Percentiles rank a stretch among this genome's conserved stretches.
These are phyloP conservation scores for Alligator mississippiensis DNA, from an alignment of 2,113 vertebrate species.

Conservation along the genomic window DNA sequence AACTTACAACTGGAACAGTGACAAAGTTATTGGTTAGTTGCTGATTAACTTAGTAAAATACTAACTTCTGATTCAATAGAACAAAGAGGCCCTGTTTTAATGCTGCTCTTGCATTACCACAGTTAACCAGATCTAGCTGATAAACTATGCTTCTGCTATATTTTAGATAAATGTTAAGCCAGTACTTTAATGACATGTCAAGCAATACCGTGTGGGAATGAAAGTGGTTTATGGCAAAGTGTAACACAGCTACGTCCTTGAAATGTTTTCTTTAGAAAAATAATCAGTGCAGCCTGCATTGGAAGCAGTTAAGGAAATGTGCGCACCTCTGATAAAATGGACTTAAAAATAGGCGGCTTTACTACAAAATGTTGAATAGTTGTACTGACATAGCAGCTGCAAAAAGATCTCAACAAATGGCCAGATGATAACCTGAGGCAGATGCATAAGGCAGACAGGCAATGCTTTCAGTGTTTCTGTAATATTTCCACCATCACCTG, in stretches of 20 bases:
- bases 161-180: too few species aligned
- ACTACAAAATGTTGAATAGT: background rate
- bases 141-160: too few species aligned
- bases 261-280: background rate
- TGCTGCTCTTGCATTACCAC: background rate
- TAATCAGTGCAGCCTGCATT: background rate
- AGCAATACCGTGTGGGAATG: background rate
- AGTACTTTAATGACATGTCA: background rate
- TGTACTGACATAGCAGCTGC: background rate
- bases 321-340: background rate
- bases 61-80: background rate
- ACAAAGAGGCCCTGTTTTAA: background rate
- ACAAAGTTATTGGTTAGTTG: background rate
- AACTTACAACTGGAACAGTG: background rate
- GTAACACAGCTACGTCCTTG: background rate
- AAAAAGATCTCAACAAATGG: background rate
- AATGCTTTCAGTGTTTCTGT: background rate
- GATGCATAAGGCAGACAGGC: background rate
- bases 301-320: background rate
- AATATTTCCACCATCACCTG: too few species aligned
- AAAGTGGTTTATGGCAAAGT: accelerated
- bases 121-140: background rate
- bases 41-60: background rate
- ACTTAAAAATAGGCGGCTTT: background rate
- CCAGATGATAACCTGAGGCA: background rate